phyloP scores from a whole-genome alignment of 2,888 invertebrate genomes.

The Heterodera filipjevi region DNA sequence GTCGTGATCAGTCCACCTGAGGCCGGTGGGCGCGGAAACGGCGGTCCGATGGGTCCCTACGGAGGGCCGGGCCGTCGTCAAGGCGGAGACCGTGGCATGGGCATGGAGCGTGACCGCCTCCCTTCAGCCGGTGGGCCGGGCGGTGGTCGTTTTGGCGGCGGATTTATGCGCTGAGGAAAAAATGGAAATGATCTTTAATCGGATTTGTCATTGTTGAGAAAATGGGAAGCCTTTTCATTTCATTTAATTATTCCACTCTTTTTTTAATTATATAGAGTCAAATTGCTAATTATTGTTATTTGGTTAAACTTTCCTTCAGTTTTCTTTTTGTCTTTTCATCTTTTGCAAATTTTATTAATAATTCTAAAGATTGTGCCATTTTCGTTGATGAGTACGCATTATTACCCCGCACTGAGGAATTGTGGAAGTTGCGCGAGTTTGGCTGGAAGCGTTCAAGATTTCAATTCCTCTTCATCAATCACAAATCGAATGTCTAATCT shows the following conservation, averaged over 20 bases:
- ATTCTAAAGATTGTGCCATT: not conserved
- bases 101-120: conserved; percentile 20
- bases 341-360: not conserved
- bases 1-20: conserved; percentile 77
- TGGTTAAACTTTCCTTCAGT: not conserved
- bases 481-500: not conserved
- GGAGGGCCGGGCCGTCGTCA: conserved; percentile 30
- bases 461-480: not conserved
- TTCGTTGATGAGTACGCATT: conserved; percentile 2
- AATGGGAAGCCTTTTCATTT: not conserved
- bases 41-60: conserved; percentile 30
- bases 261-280: not conserved
- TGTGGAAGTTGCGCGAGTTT: conserved; percentile 12
- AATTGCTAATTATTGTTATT: not conserved
- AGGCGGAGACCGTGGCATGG: conserved; percentile 27
- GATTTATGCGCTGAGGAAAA: not conserved
- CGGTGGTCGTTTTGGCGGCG: conserved; percentile 26
- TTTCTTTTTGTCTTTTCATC: not conserved
- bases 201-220: not conserved
- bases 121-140: conserved; percentile 19
- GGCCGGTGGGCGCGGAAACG: conserved; percentile 26
- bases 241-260: not conserved
- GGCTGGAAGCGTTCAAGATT: conserved; percentile 2
- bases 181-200: not conserved
- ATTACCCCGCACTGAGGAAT: conserved; percentile 5